These are phyloP conservation scores for Drosophila lacicola DNA, from an alignment of 2,888 invertebrate species.

Conservation along the genomic window DNA sequence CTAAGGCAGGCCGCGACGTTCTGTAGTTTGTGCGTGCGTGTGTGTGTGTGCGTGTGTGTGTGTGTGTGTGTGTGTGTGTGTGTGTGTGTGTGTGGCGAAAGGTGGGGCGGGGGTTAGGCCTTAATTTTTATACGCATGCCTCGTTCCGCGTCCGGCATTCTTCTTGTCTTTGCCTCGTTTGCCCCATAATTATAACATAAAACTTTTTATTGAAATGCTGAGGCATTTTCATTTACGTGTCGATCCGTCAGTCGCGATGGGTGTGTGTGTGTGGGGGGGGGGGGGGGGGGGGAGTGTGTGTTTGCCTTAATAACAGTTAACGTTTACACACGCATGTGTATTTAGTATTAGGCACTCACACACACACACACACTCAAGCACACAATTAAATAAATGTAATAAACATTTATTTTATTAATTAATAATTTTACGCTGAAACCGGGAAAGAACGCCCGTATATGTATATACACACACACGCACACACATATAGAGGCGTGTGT, in stretches of 20 bases:
- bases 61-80: neutral
- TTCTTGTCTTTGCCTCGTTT: constrained; percentile 31
- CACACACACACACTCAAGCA: constrained; percentile 7
- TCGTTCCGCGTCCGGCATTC: constrained; percentile 13
- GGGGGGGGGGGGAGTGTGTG: neutral
- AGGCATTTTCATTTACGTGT: constrained; percentile 61
- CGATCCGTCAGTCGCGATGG: constrained; percentile 3
- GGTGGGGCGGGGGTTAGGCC: constrained; percentile 2
- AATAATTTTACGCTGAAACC: constrained; percentile 30
- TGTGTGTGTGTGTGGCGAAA: neutral
- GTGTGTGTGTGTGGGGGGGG: no score
- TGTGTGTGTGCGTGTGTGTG: neutral
- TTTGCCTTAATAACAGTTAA: constrained; percentile 46
- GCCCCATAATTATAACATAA: constrained; percentile 71
- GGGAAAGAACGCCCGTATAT: neutral
- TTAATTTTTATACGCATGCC: constrained; percentile 63
- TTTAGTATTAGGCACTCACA: constrained; percentile 49
- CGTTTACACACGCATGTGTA: constrained; percentile 38
- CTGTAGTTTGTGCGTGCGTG: neutral
- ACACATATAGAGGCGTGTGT: neutral
- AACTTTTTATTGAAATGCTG: constrained; percentile 70
- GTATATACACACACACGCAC: neutral
- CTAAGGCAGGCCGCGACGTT: constrained; percentile 28
- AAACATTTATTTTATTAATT: constrained; percentile 71
- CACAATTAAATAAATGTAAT: constrained; percentile 56